Evolutionary conservation across 2,888 invertebrate genomes (phyloP).

Genomic region (Drosophila fulvimacula): DNA sequence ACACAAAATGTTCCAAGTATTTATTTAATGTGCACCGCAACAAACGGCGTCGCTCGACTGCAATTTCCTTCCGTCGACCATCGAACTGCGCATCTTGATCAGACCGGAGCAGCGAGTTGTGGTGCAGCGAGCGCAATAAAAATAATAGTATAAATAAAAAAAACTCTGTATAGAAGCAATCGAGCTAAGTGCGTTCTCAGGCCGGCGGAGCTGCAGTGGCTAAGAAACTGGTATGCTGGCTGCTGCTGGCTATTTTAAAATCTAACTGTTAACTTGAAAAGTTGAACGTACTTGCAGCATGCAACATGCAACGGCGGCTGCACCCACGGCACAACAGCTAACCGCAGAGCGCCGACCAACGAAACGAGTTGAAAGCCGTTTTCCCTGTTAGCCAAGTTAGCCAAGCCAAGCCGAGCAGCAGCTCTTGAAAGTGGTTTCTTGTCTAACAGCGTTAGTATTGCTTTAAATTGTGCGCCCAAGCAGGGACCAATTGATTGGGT

Average conservation of each 20-base stretch:
- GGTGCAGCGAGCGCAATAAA: conserved; percentile 10
- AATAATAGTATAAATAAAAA: conserved; percentile 4
- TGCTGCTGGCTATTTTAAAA: conserved; percentile 79
- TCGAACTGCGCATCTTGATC: conserved; percentile 67
- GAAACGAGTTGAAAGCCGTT: conserved; percentile 78
- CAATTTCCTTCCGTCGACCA: conserved; percentile 74
- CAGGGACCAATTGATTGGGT: conserved; percentile 48
- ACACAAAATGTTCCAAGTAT: conserved; percentile 73
- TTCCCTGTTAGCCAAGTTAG: conserved; percentile 74
- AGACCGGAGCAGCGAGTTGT: conserved; percentile 15
- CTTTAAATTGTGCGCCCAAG: conserved; percentile 73
- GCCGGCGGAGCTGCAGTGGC: conserved; percentile 37
- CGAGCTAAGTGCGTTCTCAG: conserved; percentile 64
- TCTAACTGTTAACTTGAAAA: conserved; percentile 81
- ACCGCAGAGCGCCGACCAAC: conserved; percentile 45
- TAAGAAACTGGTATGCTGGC: conserved; percentile 74
- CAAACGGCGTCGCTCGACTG: conserved; percentile 46
- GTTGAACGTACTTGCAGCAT: conserved; percentile 80
- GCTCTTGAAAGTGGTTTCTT: conserved; percentile 78
- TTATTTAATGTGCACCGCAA: conserved; percentile 72
- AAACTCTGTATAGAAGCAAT: conserved; percentile 18
- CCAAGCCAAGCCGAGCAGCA: conserved; percentile 38
- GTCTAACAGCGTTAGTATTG: conserved; percentile 80
- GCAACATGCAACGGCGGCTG: conserved; percentile 74
- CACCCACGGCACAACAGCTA: conserved; percentile 73